These are phyloP conservation scores for Vulpes lagopus DNA, from an alignment of 2,113 vertebrate species.

Conservation along the genomic window DNA sequence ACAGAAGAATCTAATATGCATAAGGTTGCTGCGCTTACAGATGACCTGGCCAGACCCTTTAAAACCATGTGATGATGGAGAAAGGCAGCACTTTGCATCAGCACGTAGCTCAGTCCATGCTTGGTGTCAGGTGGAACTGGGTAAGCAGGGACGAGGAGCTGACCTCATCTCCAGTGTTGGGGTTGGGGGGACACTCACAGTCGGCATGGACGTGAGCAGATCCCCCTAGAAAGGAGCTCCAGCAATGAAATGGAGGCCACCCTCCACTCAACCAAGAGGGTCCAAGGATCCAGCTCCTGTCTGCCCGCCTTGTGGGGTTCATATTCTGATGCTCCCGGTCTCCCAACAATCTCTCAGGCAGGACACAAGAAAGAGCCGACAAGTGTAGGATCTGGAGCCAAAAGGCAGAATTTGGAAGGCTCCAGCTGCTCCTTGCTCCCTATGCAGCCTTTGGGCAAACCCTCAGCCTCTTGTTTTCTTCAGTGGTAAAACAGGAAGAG, in stretches of 20 bases:
- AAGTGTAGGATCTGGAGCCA: no score
- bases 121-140: accelerated
- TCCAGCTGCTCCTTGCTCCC: not conserved
- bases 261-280: not conserved
- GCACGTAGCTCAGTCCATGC: not conserved
- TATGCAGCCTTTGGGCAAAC: not conserved
- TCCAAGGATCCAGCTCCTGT: not conserved
- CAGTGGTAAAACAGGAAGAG: not conserved
- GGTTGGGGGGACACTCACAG: not conserved
- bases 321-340: not conserved
- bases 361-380: accelerated
- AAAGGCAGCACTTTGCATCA: not conserved
- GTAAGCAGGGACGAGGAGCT: accelerated
- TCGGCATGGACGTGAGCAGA: not conserved
- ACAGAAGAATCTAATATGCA: not conserved
- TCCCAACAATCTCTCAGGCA: not conserved
- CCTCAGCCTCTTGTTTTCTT: not conserved
- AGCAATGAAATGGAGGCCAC: not conserved
- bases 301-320: not conserved
- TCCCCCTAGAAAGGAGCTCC: not conserved
- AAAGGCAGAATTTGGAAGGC: not conserved
- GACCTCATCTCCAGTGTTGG: not conserved
- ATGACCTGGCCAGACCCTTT: accelerated
- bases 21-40: not conserved
- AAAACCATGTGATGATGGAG: not conserved